Conservation (phyloP, 92 coral and sea anemone species). For the Palythoa grandiflora region DNA sequence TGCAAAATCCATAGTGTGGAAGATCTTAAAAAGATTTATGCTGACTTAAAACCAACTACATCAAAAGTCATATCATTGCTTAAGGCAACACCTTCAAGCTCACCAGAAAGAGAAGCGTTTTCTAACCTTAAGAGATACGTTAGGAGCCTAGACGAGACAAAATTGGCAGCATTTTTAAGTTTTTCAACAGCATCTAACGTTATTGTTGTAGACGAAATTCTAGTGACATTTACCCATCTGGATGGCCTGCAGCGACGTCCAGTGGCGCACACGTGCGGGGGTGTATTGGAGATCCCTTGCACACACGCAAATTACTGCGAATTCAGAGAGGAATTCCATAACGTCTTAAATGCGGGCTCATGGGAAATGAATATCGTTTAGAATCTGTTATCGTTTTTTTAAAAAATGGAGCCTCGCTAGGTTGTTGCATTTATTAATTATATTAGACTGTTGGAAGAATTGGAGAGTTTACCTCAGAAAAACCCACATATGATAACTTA, state of each 20-base stretch:
- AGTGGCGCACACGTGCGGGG: not conserved
- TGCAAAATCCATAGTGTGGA: not conserved
- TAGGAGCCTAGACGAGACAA: constrained; percentile 24
- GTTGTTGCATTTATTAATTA: constrained; percentile 1
- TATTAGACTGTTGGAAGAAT: constrained; percentile 1
- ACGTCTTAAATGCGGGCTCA: not conserved
- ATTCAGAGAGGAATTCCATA: not conserved
- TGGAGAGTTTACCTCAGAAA: constrained; percentile 24
- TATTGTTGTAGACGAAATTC: constrained; percentile 1
- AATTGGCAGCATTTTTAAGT: constrained; percentile 17
- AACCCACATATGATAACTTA: not conserved
- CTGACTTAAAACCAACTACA: constrained; percentile 8
- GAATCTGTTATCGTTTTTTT: not conserved
- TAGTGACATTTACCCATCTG: not conserved
- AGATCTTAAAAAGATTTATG: not conserved
- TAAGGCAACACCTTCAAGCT: constrained; percentile 5
- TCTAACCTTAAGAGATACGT: not conserved
- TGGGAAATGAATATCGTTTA: constrained; percentile 22
- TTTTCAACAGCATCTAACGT: constrained; percentile 12
- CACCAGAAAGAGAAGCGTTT: constrained; percentile 4
- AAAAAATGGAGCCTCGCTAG: not conserved
- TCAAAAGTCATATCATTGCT: constrained; percentile 1
- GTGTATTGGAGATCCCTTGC: not conserved
- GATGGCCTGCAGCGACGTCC: constrained; percentile 4
- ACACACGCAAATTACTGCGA: constrained; percentile 1